A percentile compares a stretch with the other conserved stretches of the same genome.
These are phyloP conservation scores for Chloropsis cyanopogon DNA, from an alignment of 2,113 vertebrate genomes.

Conservation along the genomic window DNA sequence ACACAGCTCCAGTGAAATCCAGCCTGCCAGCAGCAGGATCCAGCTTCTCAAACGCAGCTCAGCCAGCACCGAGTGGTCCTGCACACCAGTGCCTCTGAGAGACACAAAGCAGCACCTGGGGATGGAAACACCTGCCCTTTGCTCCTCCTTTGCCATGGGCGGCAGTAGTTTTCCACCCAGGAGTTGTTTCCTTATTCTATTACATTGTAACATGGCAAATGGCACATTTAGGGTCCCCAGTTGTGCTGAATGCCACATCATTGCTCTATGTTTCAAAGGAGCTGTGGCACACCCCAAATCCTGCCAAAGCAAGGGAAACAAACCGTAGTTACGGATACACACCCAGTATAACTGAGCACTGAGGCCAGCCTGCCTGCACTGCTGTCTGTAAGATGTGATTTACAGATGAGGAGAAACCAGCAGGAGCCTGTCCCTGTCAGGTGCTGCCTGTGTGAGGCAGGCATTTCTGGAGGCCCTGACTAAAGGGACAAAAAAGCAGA, in stretches of 20 bases:
- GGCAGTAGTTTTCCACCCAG: background rate
- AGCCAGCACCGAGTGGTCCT: background rate
- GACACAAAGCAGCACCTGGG: background rate
- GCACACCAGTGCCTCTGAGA: background rate
- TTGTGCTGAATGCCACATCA: background rate
- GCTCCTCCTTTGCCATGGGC: background rate
- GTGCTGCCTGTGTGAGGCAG: background rate
- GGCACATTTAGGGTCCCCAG: background rate
- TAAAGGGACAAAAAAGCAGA: background rate
- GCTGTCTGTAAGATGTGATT: rapidly evolving
- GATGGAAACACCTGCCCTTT: background rate
- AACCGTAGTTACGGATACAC: rapidly evolving
- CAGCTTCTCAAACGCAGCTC: background rate
- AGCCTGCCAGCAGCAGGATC: background rate
- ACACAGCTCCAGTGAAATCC: background rate
- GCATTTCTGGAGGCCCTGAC: background rate
- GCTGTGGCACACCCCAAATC: background rate
- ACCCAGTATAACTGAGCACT: background rate
- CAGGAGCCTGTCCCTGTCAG: background rate
- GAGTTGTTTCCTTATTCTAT: background rate
- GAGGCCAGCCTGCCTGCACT: background rate
- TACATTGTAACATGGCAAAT: background rate
- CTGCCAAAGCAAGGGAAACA: background rate
- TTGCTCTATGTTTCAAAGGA: background rate
- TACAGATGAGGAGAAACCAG: background rate